A percentile compares a stretch with the other conserved stretches of the same genome.
Conservation (phyloP, 2,797 vertebrate genomes). For the Stomatorhinus walkeri region DNA sequence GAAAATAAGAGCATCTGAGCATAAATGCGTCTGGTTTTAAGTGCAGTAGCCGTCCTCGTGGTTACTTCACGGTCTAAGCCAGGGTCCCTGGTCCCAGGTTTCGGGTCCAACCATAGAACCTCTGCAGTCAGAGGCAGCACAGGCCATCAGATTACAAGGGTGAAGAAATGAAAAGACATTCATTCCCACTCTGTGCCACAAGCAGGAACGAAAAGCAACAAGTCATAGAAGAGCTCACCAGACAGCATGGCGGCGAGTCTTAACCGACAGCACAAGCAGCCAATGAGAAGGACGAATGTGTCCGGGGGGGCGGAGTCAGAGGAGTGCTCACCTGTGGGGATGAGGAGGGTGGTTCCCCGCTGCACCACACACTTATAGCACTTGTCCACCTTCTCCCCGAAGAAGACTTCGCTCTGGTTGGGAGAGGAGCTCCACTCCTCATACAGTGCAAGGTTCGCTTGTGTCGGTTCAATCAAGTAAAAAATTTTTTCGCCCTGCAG, state of each 20-base stretch:
- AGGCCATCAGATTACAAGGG: neutral
- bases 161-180: neutral
- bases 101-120: neutral
- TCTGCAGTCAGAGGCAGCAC: neutral
- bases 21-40: neutral
- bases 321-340: constrained; percentile 80
- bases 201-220: neutral
- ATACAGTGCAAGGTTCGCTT: constrained; percentile 88
- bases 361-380: constrained; percentile 93
- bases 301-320: neutral
- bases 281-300: neutral
- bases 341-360: constrained; percentile 92
- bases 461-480: constrained; percentile 93
- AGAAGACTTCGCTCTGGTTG: constrained; percentile 97
- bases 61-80: neutral
- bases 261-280: neutral
- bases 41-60: neutral
- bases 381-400: constrained; percentile 92
- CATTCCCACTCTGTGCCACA: neutral
- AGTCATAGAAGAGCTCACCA: neutral
- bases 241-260: neutral
- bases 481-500: constrained; percentile 93
- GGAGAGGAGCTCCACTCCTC: constrained; percentile 97
- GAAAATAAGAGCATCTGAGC: neutral
- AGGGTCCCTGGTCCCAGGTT: neutral